phyloP scores from a whole-genome alignment of 2,113 vertebrate species.

The Antechinus stuartii region DNA sequence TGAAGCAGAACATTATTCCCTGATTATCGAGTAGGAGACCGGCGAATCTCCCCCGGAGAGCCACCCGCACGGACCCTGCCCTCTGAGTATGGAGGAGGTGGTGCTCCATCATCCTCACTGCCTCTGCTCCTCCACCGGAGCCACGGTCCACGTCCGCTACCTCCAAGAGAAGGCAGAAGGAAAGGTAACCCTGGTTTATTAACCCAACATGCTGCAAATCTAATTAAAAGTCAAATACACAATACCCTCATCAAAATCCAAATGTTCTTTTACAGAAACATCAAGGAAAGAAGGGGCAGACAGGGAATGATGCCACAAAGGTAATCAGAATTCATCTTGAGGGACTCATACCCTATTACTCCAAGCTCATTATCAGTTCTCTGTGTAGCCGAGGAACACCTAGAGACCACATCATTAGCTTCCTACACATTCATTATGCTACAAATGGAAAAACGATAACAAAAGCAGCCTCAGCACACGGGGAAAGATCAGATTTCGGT shows the following conservation, averaged over 20 bases:
- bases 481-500: constrained; percentile 57
- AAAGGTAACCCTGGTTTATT: constrained; percentile 71
- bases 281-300: constrained; percentile 85
- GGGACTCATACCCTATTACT: constrained; percentile 91
- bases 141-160: neutral
- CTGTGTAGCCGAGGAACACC: constrained; percentile 87
- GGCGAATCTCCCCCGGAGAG: constrained; percentile 57
- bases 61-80: constrained; percentile 49
- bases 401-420: constrained; percentile 92
- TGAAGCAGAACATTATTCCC: constrained; percentile 69
- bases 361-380: constrained; percentile 93
- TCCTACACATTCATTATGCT: constrained; percentile 84
- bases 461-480: constrained; percentile 67
- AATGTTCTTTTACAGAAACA: constrained; percentile 87
- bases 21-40: constrained; percentile 63
- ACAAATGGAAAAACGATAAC: constrained; percentile 84
- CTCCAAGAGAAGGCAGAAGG: constrained; percentile 57
- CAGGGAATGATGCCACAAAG: constrained; percentile 80
- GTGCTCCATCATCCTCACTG: neutral
- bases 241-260: constrained; percentile 86
- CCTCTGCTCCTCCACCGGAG: neutral
- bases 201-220: constrained; percentile 82
- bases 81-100: constrained; percentile 5
- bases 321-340: constrained; percentile 89
- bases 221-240: constrained; percentile 88